Evolutionary conservation across 2,797 vertebrate genomes (phyloP).

Genomic region (Acrocephalus scirpaceus): DNA sequence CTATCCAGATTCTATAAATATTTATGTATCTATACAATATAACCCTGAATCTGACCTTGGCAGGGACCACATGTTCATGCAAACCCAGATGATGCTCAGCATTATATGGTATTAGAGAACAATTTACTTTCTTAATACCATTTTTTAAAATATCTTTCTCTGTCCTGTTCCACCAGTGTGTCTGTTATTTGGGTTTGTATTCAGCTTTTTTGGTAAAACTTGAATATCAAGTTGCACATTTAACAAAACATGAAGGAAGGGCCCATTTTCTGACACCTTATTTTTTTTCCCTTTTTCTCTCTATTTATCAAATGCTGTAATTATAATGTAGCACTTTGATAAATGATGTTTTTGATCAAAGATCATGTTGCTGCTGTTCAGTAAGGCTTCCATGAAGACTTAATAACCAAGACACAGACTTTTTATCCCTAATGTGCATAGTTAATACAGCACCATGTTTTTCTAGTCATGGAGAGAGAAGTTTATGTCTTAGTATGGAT

Average conservation of each 20-base stretch:
- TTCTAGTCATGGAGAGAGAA: neutral
- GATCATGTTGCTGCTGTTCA: neutral
- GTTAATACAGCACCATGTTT: neutral
- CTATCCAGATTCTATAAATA: neutral
- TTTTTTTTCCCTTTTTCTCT: neutral
- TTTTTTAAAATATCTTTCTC: neutral
- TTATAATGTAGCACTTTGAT: neutral
- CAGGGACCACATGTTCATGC: neutral
- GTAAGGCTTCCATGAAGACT: neutral
- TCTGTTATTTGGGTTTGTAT: neutral
- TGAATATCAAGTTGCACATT: neutral
- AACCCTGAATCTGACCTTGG: neutral
- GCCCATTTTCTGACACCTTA: neutral
- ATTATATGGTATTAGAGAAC: neutral
- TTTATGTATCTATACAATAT: neutral
- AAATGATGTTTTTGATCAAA: neutral
- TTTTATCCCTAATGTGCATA: neutral
- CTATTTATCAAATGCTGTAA: neutral
- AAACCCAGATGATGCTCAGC: neutral
- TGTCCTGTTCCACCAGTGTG: neutral
- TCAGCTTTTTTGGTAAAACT: neutral
- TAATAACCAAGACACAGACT: neutral
- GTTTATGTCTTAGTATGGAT: neutral
- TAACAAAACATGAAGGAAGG: neutral
- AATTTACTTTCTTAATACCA: neutral